phyloP scores from a whole-genome alignment of 2,113 vertebrate species.

The Megaceryle torquata region DNA sequence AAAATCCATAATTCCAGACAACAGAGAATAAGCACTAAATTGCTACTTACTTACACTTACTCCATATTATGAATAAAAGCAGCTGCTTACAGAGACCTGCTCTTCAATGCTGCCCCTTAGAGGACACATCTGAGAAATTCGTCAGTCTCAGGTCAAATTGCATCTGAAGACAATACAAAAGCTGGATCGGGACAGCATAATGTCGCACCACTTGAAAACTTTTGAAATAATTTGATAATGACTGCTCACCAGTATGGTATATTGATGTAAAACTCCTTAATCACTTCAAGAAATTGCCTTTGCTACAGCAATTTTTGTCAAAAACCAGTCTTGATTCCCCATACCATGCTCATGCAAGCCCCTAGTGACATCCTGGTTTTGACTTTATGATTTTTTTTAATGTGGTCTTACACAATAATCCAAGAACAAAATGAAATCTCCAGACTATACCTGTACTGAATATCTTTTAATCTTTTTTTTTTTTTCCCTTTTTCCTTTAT shows the following conservation, averaged over 20 bases:
- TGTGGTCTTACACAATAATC: not conserved
- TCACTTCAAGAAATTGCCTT: not conserved
- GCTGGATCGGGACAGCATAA: not conserved
- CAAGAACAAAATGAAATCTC: not conserved
- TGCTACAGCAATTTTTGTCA: not conserved
- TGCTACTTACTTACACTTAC: not conserved
- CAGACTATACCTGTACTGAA: not conserved
- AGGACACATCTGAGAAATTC: conserved; percentile 22
- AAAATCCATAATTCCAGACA: not conserved
- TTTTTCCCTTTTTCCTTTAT: too few species aligned
- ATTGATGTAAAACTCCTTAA: not conserved
- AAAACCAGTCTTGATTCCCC: not conserved
- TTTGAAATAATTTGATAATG: not conserved
- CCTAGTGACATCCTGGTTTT: not conserved
- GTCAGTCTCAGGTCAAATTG: not conserved
- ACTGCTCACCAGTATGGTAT: not conserved
- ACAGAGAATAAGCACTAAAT: not conserved
- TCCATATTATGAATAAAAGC: not conserved
- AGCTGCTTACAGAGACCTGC: not conserved
- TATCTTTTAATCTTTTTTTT: not conserved
- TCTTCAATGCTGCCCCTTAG: conserved; percentile 60
- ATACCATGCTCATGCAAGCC: not conserved
- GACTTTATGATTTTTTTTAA: not conserved
- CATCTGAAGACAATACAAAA: not conserved
- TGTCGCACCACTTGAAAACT: not conserved